A percentile compares a stretch with the other conserved stretches of the same genome.
Evolutionary conservation across 2,797 vertebrate genomes (phyloP).

Genomic region (Hozukius guyotensis): DNA sequence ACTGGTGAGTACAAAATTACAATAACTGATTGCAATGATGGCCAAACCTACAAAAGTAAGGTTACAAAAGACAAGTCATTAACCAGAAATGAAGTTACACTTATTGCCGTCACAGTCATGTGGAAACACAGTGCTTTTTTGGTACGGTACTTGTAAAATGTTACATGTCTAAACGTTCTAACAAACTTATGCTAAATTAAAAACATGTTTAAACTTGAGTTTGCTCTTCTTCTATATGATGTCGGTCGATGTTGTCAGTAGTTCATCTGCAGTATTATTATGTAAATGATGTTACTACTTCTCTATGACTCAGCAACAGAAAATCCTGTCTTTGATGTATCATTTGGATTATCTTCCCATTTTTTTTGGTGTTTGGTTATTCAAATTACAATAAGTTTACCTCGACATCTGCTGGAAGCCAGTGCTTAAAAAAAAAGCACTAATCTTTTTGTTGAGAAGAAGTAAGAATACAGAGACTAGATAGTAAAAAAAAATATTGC

Average conservation of each 20-base stretch:
- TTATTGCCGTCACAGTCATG: not conserved
- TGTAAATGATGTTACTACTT: not conserved
- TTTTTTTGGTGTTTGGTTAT: constrained; percentile 26
- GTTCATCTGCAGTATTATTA: not conserved
- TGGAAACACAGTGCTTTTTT: constrained; percentile 7
- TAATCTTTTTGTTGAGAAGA: not conserved
- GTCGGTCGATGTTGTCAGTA: not conserved
- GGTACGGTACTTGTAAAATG: constrained; percentile 40
- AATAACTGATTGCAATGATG: not conserved
- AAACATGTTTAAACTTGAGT: constrained; percentile 39
- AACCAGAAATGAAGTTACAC: not conserved
- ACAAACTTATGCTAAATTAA: constrained; percentile 57
- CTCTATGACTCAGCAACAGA: constrained; percentile 21
- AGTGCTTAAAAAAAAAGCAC: not conserved
- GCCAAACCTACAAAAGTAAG: not conserved
- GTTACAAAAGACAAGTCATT: not conserved
- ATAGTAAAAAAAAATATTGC: not conserved
- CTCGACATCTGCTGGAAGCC: not conserved
- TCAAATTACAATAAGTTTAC: constrained; percentile 14
- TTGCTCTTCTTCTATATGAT: not conserved
- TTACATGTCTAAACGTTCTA: constrained; percentile 53
- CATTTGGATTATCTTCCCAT: not conserved
- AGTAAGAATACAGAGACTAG: not conserved
- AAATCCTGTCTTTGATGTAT: constrained; percentile 25
- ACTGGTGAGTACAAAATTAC: not conserved